These are phyloP conservation scores for Seira ritae DNA, from an alignment of 2,888 invertebrate species.

Conservation along the genomic window DNA sequence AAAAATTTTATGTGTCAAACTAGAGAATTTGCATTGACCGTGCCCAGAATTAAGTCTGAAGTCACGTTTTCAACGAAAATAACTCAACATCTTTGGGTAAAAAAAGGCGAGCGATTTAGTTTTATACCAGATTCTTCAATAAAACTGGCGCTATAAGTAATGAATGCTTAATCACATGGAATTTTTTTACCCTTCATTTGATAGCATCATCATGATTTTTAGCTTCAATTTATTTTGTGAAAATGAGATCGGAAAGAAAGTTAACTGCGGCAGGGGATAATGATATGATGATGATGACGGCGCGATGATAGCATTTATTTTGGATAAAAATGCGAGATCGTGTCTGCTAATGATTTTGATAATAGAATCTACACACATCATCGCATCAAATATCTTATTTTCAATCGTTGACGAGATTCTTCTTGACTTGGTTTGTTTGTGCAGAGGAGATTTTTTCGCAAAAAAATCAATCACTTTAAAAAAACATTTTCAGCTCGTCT, in stretches of 20 bases:
- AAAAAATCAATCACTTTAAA: slow-evolving; percentile 9
- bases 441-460: not conserved
- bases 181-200: slow-evolving; percentile 9
- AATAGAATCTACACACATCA: slow-evolving; percentile 20
- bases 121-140: not conserved
- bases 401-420: not conserved
- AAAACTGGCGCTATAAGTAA: not conserved
- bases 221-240: not conserved
- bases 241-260: slow-evolving; percentile 1
- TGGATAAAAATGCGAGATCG: slow-evolving; percentile 34
- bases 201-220: slow-evolving; percentile 5
- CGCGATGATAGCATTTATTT: slow-evolving; percentile 12
- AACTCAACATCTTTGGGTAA: not conserved
- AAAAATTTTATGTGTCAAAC: not conserved
- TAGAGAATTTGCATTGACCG: slow-evolving; percentile 24
- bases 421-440: not conserved
- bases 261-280: not conserved
- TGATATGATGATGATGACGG: slow-evolving; percentile 5
- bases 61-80: slow-evolving; percentile 34
- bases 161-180: slow-evolving; percentile 7
- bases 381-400: slow-evolving; percentile 20
- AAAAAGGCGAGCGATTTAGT: slow-evolving; percentile 8
- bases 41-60: slow-evolving; percentile 32
- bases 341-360: slow-evolving; percentile 41
- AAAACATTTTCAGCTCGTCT: not conserved